Percentiles rank a stretch among this genome's conserved stretches.
Conservation (phyloP, 2,888 invertebrate species). For the Orthosia cruda region DNA sequence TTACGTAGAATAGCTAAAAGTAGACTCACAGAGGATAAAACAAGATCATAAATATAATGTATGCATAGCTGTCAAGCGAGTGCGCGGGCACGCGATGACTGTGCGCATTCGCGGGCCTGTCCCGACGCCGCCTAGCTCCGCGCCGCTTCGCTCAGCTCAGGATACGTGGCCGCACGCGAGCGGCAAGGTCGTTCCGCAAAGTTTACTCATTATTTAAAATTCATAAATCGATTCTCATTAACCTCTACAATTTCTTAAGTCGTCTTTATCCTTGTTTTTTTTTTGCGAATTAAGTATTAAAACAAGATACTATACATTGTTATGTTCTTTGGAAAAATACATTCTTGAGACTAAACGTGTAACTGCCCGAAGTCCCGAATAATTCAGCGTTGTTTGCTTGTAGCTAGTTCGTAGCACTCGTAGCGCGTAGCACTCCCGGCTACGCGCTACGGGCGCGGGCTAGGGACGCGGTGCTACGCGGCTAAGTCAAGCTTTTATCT, state of each 20-base stretch:
- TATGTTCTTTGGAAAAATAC: background rate
- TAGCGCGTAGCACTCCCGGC: constrained; percentile 36
- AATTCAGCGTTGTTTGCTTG: background rate
- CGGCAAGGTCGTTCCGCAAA: constrained; percentile 1
- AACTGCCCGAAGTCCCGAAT: too few relatives aligned
- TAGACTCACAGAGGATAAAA: background rate
- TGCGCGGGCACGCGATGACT: constrained; percentile 9
- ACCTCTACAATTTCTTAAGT: too few relatives aligned
- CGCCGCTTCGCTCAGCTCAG: background rate
- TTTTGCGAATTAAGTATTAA: background rate
- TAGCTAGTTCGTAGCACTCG: constrained; percentile 35
- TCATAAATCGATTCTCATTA: background rate
- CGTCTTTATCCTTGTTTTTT: background rate
- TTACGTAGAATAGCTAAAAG: background rate
- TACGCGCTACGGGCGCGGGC: background rate
- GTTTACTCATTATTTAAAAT: background rate
- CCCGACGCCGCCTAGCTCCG: constrained; percentile 16
- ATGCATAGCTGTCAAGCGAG: background rate
- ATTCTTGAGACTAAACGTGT: background rate
- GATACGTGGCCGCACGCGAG: background rate
- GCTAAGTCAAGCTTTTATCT: background rate
- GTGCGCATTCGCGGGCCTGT: constrained; percentile 27
- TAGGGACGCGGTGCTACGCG: constrained; percentile 18
- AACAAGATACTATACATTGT: too few relatives aligned
- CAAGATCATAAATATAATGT: constrained; percentile 25